Base-by-base conservation (phyloP, 2,113 vertebrate genomes). In the Butorides virescens region DNA sequence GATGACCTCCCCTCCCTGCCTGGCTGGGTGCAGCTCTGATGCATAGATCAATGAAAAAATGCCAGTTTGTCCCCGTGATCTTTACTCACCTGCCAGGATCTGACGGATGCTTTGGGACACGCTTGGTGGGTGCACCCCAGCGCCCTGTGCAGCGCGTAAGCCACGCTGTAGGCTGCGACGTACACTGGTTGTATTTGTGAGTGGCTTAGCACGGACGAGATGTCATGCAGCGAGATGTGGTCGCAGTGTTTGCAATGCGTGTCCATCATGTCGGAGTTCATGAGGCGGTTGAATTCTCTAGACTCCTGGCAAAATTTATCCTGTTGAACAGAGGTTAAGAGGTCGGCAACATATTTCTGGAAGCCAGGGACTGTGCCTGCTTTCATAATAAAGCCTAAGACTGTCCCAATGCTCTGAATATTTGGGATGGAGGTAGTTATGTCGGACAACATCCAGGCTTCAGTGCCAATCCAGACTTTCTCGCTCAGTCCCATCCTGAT, bases 401-500 rank as follows among this genome's bases (percentile, higher is more conserved):
- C 94, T 0, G 99, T 99, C 20, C 99, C 99, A 0, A 99, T 53
- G 18, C 26, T 94, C 42, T 95, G 49, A 34, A 99, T 98, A n/a
- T 96, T 72, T 0, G 98, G 97, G 23, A 98, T 93, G 13, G 66
- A 81, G 78, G 84, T 39, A 1, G 98, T 2, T 42, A 5, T 46
- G 14, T 95, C 71, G 0, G 97, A 91, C 39, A 98, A 61, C 26
- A 98, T 39, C 99, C 99, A 99, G 44, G 98, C 95, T 52, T 99
- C 98, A 3, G 98, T 99, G 81, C 94, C 99, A 4, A 99, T 93
- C 99, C 99, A 99, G 17, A 99, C 99, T 55, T 97, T 98, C 44
- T 97, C 63, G 1, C 52, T 44, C 62, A 98, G 95, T 9, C 61
- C 42, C 34, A 74, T 34, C 12, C 4, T 56, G 88, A 98, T 75